Percentiles rank a stretch among this genome's conserved stretches.
phyloP scores from a whole-genome alignment of 2,113 vertebrate species.

The Callorhinus ursinus region DNA sequence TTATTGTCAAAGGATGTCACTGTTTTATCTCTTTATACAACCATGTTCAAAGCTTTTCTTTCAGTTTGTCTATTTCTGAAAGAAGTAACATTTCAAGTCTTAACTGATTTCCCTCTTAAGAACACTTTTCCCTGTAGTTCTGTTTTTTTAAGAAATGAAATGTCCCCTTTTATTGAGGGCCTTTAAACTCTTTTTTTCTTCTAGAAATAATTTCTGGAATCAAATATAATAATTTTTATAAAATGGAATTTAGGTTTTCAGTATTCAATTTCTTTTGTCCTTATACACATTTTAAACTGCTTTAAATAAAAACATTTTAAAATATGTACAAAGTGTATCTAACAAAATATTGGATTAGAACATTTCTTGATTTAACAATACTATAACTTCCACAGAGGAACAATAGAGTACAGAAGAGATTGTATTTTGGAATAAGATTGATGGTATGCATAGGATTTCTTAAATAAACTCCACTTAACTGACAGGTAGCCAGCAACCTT shows the following conservation, averaged over 20 bases:
- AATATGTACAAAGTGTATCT: not conserved
- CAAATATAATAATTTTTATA: not conserved
- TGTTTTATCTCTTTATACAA: not conserved
- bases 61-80: not conserved
- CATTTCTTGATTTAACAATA: not conserved
- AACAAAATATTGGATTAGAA: not conserved
- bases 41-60: not conserved
- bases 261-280: not conserved
- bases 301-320: not conserved
- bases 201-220: not conserved
- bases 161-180: not conserved
- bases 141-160: not conserved
- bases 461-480: not conserved
- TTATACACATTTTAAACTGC: not conserved
- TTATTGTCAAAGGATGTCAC: not conserved
- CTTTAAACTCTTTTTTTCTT: not conserved
- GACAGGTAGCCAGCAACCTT: rapidly evolving
- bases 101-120: not conserved
- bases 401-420: not conserved
- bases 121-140: not conserved
- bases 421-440: not conserved
- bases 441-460: not conserved
- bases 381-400: not conserved
- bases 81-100: not conserved
- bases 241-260: not conserved